A percentile compares a stretch with the other conserved stretches of the same genome.
Conservation (phyloP, 2,797 vertebrate genomes). For the Cichlasoma orientale region DNA sequence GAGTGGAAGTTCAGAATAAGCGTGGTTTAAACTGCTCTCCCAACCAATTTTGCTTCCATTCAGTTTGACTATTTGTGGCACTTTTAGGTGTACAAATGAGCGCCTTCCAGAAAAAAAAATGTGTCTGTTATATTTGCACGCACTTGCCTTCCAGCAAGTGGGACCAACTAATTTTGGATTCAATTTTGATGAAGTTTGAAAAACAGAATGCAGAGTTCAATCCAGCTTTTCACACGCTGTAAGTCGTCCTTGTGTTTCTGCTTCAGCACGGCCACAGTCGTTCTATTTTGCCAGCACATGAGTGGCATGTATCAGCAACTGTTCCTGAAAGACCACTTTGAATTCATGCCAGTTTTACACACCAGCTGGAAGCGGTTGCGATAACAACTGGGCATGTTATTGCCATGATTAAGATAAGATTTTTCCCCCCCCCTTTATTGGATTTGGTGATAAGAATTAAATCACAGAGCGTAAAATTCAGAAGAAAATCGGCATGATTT, state of each 20-base stretch:
- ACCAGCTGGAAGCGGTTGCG: conserved; percentile 29
- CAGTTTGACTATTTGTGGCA: background rate
- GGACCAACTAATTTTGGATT: background rate
- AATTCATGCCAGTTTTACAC: conserved; percentile 19
- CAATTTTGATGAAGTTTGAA: background rate
- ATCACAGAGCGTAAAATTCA: conserved; percentile 60
- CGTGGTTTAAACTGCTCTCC: background rate
- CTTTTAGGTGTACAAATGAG: background rate
- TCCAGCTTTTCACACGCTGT: too few species aligned
- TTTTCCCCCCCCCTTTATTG: conserved; percentile 19
- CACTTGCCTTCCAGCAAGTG: background rate
- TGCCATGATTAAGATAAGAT: conserved; percentile 52
- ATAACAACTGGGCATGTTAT: conserved; percentile 38
- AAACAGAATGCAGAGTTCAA: background rate
- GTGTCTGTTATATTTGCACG: background rate
- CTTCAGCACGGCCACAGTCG: background rate
- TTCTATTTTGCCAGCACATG: background rate
- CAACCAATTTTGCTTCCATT: background rate
- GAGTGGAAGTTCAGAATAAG: background rate
- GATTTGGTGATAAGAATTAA: conserved; percentile 48
- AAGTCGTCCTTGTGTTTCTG: background rate
- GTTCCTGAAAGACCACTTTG: conserved; percentile 4
- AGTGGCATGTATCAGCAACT: background rate
- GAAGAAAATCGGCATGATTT: background rate
- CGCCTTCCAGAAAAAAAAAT: background rate